Conservation (phyloP, 2,797 vertebrate species). For the Capromys pilorides region DNA sequence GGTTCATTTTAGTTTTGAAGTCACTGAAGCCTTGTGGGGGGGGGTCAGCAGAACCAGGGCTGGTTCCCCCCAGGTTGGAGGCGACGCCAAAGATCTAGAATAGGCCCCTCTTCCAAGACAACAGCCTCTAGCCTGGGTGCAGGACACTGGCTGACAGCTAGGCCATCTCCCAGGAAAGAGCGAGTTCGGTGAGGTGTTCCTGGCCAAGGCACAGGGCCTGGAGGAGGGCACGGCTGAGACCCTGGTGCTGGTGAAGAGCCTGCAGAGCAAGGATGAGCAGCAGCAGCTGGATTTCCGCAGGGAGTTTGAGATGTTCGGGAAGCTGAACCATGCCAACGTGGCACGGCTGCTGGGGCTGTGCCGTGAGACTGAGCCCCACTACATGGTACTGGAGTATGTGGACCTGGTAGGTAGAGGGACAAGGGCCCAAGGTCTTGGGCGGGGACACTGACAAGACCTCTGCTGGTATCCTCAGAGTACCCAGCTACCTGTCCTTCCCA, state of each 20-base stretch:
- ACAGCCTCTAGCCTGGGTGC: neutral
- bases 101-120: neutral
- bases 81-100: neutral
- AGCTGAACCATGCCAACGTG: constrained; percentile 93
- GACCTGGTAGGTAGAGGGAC: constrained; percentile 90
- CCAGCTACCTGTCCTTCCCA: neutral
- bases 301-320: constrained; percentile 97
- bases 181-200: constrained; percentile 97
- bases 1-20: neutral
- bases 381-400: constrained; percentile 97
- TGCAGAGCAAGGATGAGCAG: constrained; percentile 94
- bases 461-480: neutral
- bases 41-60: neutral
- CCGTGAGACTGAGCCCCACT: constrained; percentile 93
- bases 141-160: neutral
- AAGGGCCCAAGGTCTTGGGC: no score
- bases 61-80: neutral
- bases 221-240: constrained; percentile 91
- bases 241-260: constrained; percentile 96
- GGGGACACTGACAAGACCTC: neutral
- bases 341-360: constrained; percentile 95
- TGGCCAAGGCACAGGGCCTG: constrained; percentile 93
- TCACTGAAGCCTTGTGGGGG: neutral
- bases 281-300: constrained; percentile 94
- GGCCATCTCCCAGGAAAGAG: constrained; percentile 90